Evolutionary conservation across 2,888 invertebrate species (phyloP).

Genomic region (Troilus luridus): DNA sequence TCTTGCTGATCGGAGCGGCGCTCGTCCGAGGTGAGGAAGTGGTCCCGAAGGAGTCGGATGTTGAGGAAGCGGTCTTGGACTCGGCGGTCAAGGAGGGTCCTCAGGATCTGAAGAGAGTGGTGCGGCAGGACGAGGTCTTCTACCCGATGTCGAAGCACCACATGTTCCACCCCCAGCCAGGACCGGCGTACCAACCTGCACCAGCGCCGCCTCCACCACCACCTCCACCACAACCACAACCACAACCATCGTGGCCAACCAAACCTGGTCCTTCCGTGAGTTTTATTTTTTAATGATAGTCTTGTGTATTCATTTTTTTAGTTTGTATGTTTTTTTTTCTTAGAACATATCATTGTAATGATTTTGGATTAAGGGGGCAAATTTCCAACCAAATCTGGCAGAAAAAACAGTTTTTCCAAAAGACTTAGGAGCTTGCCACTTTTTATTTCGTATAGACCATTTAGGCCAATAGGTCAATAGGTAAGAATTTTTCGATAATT

Average conservation of each 20-base stretch:
- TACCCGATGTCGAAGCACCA: background rate
- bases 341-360: no score
- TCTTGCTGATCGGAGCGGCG: conserved; percentile 19
- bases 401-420: no score
- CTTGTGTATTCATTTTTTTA: no score
- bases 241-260: background rate
- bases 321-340: no score
- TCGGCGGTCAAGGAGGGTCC: background rate
- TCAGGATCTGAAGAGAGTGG: conserved; percentile 10
- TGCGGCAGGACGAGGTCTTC: background rate
- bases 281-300: no score
- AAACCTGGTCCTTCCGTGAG: background rate
- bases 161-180: background rate
- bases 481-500: no score
- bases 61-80: conserved; percentile 12
- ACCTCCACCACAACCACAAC: background rate
- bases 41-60: background rate
- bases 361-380: no score
- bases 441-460: no score
- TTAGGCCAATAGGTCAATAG: no score
- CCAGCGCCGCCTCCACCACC: conserved; percentile 8
- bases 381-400: no score
- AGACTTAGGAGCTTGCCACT: no score
- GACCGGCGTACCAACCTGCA: background rate
- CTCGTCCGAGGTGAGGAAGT: background rate